These are phyloP conservation scores for Probaryconus sp. DNA, from an alignment of 1,140 invertebrate species.

Conservation along the genomic window DNA sequence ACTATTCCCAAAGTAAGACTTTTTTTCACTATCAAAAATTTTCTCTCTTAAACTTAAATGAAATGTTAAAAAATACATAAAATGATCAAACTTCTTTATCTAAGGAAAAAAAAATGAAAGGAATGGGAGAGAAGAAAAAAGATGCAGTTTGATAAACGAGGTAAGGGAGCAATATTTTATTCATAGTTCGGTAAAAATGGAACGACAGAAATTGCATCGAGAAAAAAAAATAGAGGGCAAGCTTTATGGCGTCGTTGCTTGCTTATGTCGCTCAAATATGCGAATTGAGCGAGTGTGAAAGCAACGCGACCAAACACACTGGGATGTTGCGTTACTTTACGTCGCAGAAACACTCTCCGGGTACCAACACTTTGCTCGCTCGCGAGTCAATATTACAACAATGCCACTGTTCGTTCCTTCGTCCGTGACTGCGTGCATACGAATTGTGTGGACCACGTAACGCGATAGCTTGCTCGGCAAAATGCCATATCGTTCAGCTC, in stretches of 20 bases:
- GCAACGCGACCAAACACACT: slow-evolving; percentile 41
- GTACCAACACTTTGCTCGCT: no score
- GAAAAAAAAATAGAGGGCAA: slow-evolving; percentile 38
- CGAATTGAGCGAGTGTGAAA: slow-evolving; percentile 47
- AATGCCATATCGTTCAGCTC: slow-evolving; percentile 50
- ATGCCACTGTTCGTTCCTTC: no score
- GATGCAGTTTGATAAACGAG: no score
- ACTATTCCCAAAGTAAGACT: no score
- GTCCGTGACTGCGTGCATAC: no score
- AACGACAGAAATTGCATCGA: slow-evolving; percentile 25
- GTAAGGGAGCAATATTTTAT: slow-evolving; percentile 7
- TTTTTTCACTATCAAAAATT: no score
- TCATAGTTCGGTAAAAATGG: slow-evolving; percentile 8
- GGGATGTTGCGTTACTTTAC: slow-evolving; percentile 33
- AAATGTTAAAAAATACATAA: no score
- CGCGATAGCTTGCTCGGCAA: slow-evolving; percentile 54
- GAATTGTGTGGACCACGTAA: slow-evolving; percentile 54
- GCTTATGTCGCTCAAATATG: slow-evolving; percentile 33
- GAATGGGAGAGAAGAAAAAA: no score
- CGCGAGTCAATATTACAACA: slow-evolving; percentile 71
- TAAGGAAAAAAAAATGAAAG: no score
- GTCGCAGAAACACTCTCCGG: no score
- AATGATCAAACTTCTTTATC: no score
- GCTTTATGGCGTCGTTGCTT: slow-evolving; percentile 32
- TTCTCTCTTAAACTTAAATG: no score